Evolutionary conservation across 2,888 invertebrate genomes (phyloP), one percentile per base, ranked within the genome.

Genomic region (Diogma glabrata): DNA sequence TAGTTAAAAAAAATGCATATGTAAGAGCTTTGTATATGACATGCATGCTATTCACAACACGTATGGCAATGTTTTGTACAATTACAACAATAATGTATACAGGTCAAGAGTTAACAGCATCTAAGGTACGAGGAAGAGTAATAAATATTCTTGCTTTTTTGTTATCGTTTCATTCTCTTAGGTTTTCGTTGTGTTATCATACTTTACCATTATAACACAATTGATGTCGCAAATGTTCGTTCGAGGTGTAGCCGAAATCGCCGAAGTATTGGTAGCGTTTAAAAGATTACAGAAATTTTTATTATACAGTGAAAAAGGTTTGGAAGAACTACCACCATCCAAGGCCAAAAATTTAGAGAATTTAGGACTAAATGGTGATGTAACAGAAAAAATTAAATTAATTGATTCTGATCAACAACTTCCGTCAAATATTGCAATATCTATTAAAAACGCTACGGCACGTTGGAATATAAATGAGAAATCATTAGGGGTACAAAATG

Each of bases 21-120:
- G 72, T 84, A 10, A 72, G 84, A 52, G 81, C 79, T 0, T 63
- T 83, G n/a, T 81, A 82, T 60, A 75, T 85, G 70, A 83, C 85
- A 0, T 84, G 85, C 63, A 83, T 86, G 65, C 69, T 91, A 22
- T 90, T 88, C 60, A 85, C 89, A 0, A 85, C 87, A 19, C 79
- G 91, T 61, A 72, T 87, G 19, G 84, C 91, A 0, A 71, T 90
- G 1, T 87, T 86, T 61, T 72, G 82, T 48, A 83, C 87, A 0
- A 76, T 92, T 26, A 63, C 88, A 1, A 75, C 83, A 0, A 84
- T 81, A 67, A 72, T 83, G 1, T 62, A 87, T 12, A 67, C 77
- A 0, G 83, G 81, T 3, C 75, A 83, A 57, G 63, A 69, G 3
- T 72, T 92, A 56, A 80, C 83, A 1, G 84, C 89, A 0, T 83